phyloP scores from a whole-genome alignment of 2,888 invertebrate species.

The Melieria picta region DNA sequence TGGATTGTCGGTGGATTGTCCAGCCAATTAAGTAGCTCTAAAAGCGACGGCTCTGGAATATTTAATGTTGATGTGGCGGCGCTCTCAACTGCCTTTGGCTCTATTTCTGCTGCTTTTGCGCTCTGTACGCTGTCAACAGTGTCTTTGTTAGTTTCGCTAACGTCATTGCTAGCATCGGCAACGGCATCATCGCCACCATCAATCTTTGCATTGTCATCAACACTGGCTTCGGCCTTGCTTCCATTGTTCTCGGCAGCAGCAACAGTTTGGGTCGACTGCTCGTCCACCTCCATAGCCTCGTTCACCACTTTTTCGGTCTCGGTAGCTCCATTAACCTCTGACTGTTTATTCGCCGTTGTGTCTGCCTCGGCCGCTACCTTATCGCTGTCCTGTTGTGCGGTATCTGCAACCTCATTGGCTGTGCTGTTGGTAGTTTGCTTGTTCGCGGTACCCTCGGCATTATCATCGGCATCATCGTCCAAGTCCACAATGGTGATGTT shows the following conservation, averaged over 20 bases:
- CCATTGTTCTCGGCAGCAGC: conserved; percentile 29
- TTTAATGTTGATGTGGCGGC: conserved; percentile 44
- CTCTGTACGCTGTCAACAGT: conserved; percentile 50
- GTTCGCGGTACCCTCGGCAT: conserved; percentile 17
- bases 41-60: conserved; percentile 62
- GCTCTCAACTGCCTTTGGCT: not conserved
- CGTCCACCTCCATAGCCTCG: not conserved
- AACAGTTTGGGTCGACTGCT: not conserved
- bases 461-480: conserved; percentile 58
- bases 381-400: conserved; percentile 35
- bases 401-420: conserved; percentile 38
- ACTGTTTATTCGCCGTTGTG: not conserved
- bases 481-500: conserved; percentile 63
- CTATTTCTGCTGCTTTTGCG: conserved; percentile 29
- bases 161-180: conserved; percentile 7
- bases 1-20: conserved; percentile 73
- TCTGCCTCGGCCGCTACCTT: not conserved
- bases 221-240: not conserved
- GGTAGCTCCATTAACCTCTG: not conserved
- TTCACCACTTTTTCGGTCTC: not conserved
- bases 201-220: conserved; percentile 15
- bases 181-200: not conserved
- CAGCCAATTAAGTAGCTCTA: conserved; percentile 74
- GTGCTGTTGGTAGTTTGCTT: conserved; percentile 21
- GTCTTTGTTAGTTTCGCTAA: conserved; percentile 41